These are phyloP conservation scores for Trissoscelio sp. DNA, from an alignment of 2,888 invertebrate species.

Conservation along the genomic window DNA sequence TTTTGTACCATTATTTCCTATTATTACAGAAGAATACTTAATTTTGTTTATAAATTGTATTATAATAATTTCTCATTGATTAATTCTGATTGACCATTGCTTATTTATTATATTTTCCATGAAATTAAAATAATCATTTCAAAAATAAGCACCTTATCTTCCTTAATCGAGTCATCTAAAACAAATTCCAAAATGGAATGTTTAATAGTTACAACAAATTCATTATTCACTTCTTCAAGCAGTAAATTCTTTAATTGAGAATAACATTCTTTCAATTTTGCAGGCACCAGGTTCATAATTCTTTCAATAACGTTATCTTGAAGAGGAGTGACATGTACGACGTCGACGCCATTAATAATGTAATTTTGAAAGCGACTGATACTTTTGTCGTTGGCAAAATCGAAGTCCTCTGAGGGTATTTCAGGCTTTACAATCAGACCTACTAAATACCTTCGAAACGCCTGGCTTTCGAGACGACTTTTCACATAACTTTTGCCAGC, in stretches of 20 bases:
- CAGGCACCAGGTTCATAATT: conserved; percentile 87
- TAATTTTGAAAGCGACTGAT: conserved; percentile 94
- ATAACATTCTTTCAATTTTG: conserved; percentile 86
- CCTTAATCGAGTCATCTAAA: conserved; percentile 88
- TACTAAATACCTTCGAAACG: conserved; percentile 91
- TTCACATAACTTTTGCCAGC: conserved; percentile 86
- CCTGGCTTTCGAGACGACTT: conserved; percentile 89
- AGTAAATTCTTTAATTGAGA: conserved; percentile 85
- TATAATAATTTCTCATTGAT: too few relatives aligned
- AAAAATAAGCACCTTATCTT: conserved; percentile 34
- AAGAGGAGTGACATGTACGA: conserved; percentile 93
- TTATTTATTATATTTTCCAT: too few relatives aligned
- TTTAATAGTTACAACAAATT: conserved; percentile 94
- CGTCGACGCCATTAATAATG: conserved; percentile 94
- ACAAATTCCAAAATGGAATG: conserved; percentile 96
- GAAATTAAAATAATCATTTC: background rate
- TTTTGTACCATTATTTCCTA: too few relatives aligned
- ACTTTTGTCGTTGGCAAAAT: conserved; percentile 87
- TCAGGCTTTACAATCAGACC: conserved; percentile 88
- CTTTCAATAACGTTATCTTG: conserved; percentile 88
- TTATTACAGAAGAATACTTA: too few relatives aligned
- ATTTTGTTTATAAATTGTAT: too few relatives aligned
- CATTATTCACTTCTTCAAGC: conserved; percentile 92
- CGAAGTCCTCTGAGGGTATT: conserved; percentile 83
- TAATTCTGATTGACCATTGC: too few relatives aligned